Conservation (phyloP, 2,888 invertebrate species). For the Cerceris ruficornis region DNA sequence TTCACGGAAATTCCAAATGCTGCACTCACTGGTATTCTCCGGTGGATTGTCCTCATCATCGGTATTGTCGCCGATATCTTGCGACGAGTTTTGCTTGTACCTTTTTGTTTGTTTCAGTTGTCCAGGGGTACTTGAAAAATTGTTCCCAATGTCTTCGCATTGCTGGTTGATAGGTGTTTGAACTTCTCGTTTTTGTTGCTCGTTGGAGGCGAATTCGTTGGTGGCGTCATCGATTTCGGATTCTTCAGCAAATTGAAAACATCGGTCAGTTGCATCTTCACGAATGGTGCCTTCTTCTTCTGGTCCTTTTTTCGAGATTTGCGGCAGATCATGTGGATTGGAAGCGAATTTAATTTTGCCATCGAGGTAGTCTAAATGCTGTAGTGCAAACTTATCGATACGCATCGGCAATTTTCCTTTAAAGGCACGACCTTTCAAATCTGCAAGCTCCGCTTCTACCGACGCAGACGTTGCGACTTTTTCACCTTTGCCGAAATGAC, state of each 20-base stretch:
- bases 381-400: slow-evolving; percentile 48
- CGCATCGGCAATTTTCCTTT: slow-evolving; percentile 46
- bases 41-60: slow-evolving; percentile 9
- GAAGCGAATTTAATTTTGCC: slow-evolving; percentile 52
- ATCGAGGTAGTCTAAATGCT: slow-evolving; percentile 52
- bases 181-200: not conserved
- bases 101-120: not conserved
- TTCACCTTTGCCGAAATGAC: slow-evolving; percentile 31
- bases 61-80: not conserved
- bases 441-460: slow-evolving; percentile 48
- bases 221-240: not conserved
- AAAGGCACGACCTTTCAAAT: slow-evolving; percentile 42
- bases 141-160: not conserved
- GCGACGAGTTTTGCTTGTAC: slow-evolving; percentile 2
- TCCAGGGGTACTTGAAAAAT: not conserved
- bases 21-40: slow-evolving; percentile 4
- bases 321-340: slow-evolving; percentile 26
- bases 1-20: slow-evolving; percentile 36
- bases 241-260: not conserved
- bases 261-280: not conserved
- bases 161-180: not conserved
- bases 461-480: slow-evolving; percentile 51
- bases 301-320: not conserved
- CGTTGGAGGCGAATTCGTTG: slow-evolving; percentile 2
- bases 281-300: not conserved